Base-by-base conservation (phyloP, 2,888 invertebrate genomes). In the Ceratothoa steindachneri region DNA sequence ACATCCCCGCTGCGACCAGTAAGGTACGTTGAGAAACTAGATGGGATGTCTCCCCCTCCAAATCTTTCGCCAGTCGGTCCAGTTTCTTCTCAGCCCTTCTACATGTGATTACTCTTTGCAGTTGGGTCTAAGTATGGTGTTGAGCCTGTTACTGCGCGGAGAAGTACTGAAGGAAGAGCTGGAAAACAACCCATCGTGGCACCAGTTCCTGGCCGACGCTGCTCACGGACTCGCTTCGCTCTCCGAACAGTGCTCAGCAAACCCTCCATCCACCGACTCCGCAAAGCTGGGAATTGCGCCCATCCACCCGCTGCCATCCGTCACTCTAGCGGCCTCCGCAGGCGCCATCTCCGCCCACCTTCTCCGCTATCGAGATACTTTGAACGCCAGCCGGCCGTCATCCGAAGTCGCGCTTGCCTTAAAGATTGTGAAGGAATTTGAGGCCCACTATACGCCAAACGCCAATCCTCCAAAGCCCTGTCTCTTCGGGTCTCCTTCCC, bases 131-230 rank as follows among this genome's bases (percentile, higher is more conserved):
- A 76, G 76, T 29, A 15, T 76, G 51, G 51, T 76, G 51, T 53
- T 76, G 69, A 73, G 72, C n/a, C 31, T 76, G 12, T 41, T 76
- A 69, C 72, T 76, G 22, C 72, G 76, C 22, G 76, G 76, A 3
- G 76, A 76, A 15, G 69, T 70, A 30, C 51, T 73, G 15, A 60
- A 66, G 15, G 9, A 51, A 15, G 12, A 28, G 24, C 28, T 76
- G 27, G 64, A 30, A 19, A 70, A 70, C 1, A 31, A 28, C 27
- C 30, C 30, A 9, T 55, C 60, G 9, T 73, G 73, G 76, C 76
- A 76, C 29, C 72, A 73, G 30, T 67, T 67, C 30, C 67, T 67
- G n/a, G 7, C 15, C 4, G 67, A n/a, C 30, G 24, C 30, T n/a
- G 31, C 24, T 31, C 3, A 19, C 30, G 67, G 30, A 3, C 3